Percentiles rank a stretch among this genome's conserved stretches.
These are phyloP conservation scores for Ascidia mentula DNA, from an alignment of 23 tunicate species.

Conservation along the genomic window DNA sequence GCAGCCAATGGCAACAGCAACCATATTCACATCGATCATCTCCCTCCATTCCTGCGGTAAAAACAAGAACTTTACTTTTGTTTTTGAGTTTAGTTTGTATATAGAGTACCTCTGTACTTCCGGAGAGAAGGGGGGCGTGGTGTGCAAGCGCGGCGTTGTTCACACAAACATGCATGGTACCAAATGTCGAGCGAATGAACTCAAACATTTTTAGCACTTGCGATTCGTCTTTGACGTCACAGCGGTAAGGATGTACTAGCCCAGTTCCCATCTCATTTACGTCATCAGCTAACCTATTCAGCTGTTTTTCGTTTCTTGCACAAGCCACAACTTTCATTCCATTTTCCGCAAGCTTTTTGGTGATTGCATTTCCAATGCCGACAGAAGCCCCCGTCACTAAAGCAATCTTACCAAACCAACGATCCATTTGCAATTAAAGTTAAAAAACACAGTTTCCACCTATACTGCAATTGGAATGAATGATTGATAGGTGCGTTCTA, in stretches of 20 bases:
- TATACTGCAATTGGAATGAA: too few relatives aligned
- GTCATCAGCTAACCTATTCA: conserved; percentile 25
- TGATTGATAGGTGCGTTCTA: too few relatives aligned
- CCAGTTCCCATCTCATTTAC: conserved; percentile 16
- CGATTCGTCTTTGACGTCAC: conserved; percentile 43
- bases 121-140: conserved; percentile 29
- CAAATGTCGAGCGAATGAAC: conserved; percentile 35
- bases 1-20: conserved; percentile 46
- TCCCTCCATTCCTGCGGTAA: conserved; percentile 55
- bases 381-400: conserved; percentile 53
- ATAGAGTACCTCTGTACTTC: conserved; percentile 43
- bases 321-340: conserved; percentile 49
- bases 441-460: too few relatives aligned
- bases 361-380: conserved; percentile 50
- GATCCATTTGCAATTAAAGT: conserved; percentile 48
- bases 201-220: conserved; percentile 34
- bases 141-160: conserved; percentile 50
- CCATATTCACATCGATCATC: conserved; percentile 60
- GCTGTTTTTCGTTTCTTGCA: conserved; percentile 27
- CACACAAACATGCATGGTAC: conserved; percentile 39
- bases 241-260: conserved; percentile 14
- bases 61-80: too few relatives aligned
- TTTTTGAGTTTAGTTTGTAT: too few relatives aligned
- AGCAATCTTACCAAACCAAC: conserved; percentile 51
- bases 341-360: conserved; percentile 20